These are phyloP conservation scores for Brachypodius melanocephalos DNA, from an alignment of 2,113 vertebrate species.

Conservation along the genomic window DNA sequence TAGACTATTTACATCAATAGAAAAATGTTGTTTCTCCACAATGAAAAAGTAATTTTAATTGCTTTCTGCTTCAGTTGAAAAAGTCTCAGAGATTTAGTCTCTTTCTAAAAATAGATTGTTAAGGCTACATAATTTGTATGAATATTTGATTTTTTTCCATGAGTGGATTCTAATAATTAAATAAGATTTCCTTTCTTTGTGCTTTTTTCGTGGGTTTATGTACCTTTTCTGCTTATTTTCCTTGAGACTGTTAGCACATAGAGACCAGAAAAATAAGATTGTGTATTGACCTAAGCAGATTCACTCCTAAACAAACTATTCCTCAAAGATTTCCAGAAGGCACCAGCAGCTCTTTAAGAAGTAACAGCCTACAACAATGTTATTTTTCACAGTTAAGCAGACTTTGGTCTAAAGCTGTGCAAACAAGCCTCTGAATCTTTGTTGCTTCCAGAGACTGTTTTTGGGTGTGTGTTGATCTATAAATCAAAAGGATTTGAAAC, in stretches of 20 bases:
- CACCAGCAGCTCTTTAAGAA: slow-evolving; percentile 42
- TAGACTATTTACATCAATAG: neutral
- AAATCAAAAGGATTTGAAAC: slow-evolving; percentile 51
- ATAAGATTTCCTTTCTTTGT: neutral
- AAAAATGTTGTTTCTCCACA: neutral
- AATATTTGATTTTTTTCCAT: slow-evolving; percentile 7
- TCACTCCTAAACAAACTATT: slow-evolving; percentile 34
- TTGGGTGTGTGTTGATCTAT: slow-evolving; percentile 22
- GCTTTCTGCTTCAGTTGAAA: neutral
- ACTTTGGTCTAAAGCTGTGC: slow-evolving; percentile 58
- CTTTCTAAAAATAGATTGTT: slow-evolving; percentile 29
- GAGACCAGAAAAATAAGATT: slow-evolving; percentile 18
- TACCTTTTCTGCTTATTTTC: neutral
- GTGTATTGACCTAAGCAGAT: slow-evolving; percentile 41
- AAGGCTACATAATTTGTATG: neutral
- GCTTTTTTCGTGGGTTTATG: neutral
- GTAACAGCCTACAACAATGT: slow-evolving; percentile 56
- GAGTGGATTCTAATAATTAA: slow-evolving; percentile 7
- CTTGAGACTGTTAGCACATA: neutral
- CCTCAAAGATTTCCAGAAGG: slow-evolving; percentile 36
- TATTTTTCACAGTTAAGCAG: slow-evolving; percentile 65
- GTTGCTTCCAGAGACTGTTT: neutral
- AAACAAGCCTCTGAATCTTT: slow-evolving; percentile 54
- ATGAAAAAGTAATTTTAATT: neutral
- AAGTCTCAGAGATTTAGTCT: neutral